Percentiles rank a stretch among this genome's conserved stretches.
phyloP scores from a whole-genome alignment of 1,140 invertebrate species.

The Drosophila funebris region DNA sequence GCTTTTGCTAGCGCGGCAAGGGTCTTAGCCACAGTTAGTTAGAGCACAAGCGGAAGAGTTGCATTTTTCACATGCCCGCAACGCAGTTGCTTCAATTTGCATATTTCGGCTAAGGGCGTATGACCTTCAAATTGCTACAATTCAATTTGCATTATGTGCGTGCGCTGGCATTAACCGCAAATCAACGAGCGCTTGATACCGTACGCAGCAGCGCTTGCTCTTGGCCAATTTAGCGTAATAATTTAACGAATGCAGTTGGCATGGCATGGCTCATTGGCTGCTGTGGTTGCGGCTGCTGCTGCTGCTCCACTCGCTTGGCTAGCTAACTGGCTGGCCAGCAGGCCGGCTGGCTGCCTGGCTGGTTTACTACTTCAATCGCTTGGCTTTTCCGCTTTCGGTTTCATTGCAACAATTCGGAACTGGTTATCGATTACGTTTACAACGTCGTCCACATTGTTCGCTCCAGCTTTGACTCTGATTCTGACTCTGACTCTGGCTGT shows the following conservation, averaged over 20 bases:
- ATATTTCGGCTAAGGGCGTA: conserved; percentile 72
- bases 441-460: conserved; percentile 23
- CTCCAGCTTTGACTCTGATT: background rate
- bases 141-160: conserved; percentile 61
- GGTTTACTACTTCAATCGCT: conserved; percentile 51
- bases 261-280: conserved; percentile 65
- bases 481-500: conserved; percentile 18
- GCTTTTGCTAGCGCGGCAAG: conserved; percentile 27
- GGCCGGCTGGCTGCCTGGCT: conserved; percentile 29
- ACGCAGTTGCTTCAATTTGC: conserved; percentile 60
- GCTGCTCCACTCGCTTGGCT: conserved; percentile 22
- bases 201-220: conserved; percentile 34
- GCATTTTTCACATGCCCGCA: conserved; percentile 65
- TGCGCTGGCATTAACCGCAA: conserved; percentile 30
- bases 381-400: conserved; percentile 81
- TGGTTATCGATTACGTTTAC: conserved; percentile 79
- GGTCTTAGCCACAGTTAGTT: conserved; percentile 10
- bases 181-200: background rate
- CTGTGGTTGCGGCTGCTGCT: conserved; percentile 3
- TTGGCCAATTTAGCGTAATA: conserved; percentile 77
- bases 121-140: conserved; percentile 78
- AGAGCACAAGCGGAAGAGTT: conserved; percentile 58
- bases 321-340: conserved; percentile 14
- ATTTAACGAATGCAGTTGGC: conserved; percentile 71
- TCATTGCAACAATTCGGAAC: conserved; percentile 80